Evolutionary conservation across 1,140 invertebrate genomes (phyloP).

Genomic region (Schlechtendalia chinensis): DNA sequence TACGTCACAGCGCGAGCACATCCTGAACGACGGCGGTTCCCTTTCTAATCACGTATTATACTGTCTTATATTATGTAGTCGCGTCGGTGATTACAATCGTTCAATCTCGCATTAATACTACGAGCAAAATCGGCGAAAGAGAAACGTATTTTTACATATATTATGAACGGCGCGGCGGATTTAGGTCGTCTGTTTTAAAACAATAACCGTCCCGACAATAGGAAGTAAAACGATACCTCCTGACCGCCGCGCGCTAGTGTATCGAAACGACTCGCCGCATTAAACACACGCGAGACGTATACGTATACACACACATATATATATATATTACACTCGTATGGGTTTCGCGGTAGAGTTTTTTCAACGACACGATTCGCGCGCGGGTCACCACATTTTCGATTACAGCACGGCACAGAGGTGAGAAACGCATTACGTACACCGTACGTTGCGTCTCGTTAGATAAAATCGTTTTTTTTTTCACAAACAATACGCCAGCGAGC

Average conservation of each 20-base stretch:
- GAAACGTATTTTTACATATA: conserved; percentile 21
- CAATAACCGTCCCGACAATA: background rate
- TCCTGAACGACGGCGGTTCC: background rate
- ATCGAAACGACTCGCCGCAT: too few species aligned
- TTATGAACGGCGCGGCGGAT: background rate
- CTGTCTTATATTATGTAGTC: background rate
- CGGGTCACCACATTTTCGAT: too few species aligned
- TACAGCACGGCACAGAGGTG: too few species aligned
- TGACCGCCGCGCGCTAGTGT: too few species aligned
- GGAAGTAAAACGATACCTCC: background rate
- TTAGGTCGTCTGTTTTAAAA: conserved; percentile 30
- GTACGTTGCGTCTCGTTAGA: too few species aligned
- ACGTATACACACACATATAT: too few species aligned
- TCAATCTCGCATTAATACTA: conserved; percentile 26
- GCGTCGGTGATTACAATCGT: conserved; percentile 21
- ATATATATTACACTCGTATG: background rate
- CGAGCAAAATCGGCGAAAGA: conserved; percentile 21
- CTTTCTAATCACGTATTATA: conserved; percentile 25
- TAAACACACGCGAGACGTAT: too few species aligned
- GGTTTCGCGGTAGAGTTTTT: too few species aligned
- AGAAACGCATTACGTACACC: too few species aligned
- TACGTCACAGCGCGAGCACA: background rate
- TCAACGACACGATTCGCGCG: too few species aligned
- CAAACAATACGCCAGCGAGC: too few species aligned
- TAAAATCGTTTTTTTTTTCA: too few species aligned